These are phyloP conservation scores for Lophius americanus DNA, from an alignment of 2,797 vertebrate genomes.

Conservation along the genomic window DNA sequence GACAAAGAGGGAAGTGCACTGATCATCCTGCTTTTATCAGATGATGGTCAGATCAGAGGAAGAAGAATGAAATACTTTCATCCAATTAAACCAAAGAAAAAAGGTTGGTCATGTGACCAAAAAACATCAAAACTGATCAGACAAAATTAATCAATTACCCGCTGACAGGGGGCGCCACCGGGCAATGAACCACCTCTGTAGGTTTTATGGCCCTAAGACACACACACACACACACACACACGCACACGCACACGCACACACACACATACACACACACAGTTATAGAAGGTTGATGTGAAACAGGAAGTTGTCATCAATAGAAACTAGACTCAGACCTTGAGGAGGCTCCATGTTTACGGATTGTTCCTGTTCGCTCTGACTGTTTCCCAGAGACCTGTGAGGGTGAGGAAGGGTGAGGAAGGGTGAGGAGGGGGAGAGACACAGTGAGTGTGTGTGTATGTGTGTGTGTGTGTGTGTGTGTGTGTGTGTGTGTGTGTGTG, in stretches of 20 bases:
- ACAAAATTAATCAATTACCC: slow-evolving; percentile 27
- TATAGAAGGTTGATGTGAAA: slow-evolving; percentile 9
- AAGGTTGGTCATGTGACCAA: too few relatives aligned
- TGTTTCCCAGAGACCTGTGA: slow-evolving; percentile 74
- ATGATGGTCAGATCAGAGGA: too few relatives aligned
- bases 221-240: slow-evolving; percentile 20
- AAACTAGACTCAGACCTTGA: slow-evolving; percentile 51
- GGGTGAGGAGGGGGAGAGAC: slow-evolving; percentile 9
- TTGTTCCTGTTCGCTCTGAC: slow-evolving; percentile 63
- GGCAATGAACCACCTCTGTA: slow-evolving; percentile 59
- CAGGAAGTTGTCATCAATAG: slow-evolving; percentile 12
- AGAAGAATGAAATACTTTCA: too few relatives aligned
- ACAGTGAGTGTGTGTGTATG: slow-evolving; percentile 4
- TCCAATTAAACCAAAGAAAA: too few relatives aligned
- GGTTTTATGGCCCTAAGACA: slow-evolving; percentile 55
- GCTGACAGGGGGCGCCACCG: slow-evolving; percentile 50
- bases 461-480: not conserved
- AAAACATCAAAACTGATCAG: too few relatives aligned
- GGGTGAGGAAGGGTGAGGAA: not conserved
- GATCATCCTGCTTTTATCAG: too few relatives aligned
- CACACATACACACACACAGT: slow-evolving; percentile 8
- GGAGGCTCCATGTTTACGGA: slow-evolving; percentile 66
- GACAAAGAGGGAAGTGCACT: not conserved
- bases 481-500: not conserved
- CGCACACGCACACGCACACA: slow-evolving; percentile 17